A percentile compares a stretch with the other conserved stretches of the same genome.
These are phyloP conservation scores for Virgularia gustaviana DNA, from an alignment of 92 coral and sea anemone genomes.

Conservation along the genomic window DNA sequence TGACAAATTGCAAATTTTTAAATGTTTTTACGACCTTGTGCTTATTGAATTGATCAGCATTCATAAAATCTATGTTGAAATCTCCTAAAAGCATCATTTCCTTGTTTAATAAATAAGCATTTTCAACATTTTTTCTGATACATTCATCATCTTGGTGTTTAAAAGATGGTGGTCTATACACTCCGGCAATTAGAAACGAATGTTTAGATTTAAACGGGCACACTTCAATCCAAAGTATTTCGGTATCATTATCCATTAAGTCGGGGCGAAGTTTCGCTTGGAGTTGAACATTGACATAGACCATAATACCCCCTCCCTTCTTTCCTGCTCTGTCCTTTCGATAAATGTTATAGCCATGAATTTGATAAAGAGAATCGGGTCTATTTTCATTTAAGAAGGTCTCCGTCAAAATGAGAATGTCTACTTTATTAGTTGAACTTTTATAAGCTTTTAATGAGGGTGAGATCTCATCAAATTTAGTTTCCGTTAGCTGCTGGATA, in stretches of 20 bases:
- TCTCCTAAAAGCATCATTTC: background rate
- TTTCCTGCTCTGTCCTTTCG: constrained; percentile 15
- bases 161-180: background rate
- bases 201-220: constrained; percentile 1
- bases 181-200: background rate
- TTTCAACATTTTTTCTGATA: background rate
- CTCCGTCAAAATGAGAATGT: constrained; percentile 2
- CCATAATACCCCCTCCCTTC: constrained; percentile 20
- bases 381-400: background rate
- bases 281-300: background rate
- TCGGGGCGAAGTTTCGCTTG: background rate
- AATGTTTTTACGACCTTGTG: constrained; percentile 34
- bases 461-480: constrained; percentile 12
- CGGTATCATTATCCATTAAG: background rate
- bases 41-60: background rate
- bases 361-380: background rate
- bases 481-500: constrained; percentile 4
- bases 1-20: constrained; percentile 11
- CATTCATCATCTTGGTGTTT: background rate
- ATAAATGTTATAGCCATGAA: constrained; percentile 1
- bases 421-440: background rate
- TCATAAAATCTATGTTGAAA: background rate
- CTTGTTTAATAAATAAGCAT: background rate
- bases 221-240: constrained; percentile 6
- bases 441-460: background rate